A percentile compares a stretch with the other conserved stretches of the same genome.
These are phyloP conservation scores for Dasyprocta punctata DNA, from an alignment of 2,113 vertebrate species.

Conservation along the genomic window DNA sequence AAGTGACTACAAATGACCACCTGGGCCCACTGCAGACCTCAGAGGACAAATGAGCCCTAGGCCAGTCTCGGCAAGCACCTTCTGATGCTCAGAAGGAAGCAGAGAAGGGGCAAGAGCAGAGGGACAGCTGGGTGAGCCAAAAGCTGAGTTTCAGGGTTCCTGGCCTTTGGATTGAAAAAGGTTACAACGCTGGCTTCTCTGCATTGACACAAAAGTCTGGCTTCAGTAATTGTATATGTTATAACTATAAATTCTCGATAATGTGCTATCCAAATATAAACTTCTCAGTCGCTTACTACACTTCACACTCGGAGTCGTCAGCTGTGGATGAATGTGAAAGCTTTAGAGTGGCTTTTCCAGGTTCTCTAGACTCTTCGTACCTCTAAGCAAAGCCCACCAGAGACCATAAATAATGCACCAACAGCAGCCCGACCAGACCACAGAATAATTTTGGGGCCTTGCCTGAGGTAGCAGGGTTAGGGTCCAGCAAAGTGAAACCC, in stretches of 20 bases:
- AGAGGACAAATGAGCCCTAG: not conserved
- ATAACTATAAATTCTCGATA: not conserved
- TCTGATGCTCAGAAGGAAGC: not conserved
- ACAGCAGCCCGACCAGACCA: fast-evolving
- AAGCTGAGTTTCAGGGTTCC: not conserved
- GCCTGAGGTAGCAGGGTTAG: not conserved
- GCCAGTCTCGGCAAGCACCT: not conserved
- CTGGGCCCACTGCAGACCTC: fast-evolving
- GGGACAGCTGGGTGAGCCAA: not conserved
- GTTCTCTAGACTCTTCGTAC: too few relatives aligned
- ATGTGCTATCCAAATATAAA: not conserved
- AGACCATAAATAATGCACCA: not conserved
- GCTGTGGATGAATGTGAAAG: too few relatives aligned
- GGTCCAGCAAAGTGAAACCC: not conserved
- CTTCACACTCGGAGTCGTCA: not conserved
- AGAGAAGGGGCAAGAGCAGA: not conserved
- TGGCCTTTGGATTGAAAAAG: not conserved
- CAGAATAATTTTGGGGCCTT: not conserved
- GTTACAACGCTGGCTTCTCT: not conserved
- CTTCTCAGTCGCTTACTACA: not conserved
- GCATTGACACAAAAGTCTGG: fast-evolving
- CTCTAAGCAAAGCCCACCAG: not conserved
- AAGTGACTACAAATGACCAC: not conserved
- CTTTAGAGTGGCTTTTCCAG: not conserved
- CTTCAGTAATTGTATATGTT: not conserved